These are phyloP conservation scores for Ammodramus savannarum DNA, from an alignment of 2,113 vertebrate species.

Conservation along the genomic window DNA sequence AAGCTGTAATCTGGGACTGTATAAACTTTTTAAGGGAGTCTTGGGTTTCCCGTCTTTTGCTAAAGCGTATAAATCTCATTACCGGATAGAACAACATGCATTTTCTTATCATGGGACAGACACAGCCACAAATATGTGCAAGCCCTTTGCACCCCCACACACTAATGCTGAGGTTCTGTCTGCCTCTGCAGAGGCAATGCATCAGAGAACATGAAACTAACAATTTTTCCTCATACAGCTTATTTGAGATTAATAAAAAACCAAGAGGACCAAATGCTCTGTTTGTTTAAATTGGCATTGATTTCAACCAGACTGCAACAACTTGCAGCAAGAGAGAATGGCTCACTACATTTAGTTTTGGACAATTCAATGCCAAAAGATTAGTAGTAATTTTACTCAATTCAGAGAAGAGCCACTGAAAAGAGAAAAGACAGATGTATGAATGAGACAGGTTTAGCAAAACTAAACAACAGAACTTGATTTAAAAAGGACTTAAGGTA, in stretches of 20 bases:
- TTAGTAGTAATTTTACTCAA: background rate
- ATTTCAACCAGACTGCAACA: background rate
- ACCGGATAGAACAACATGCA: background rate
- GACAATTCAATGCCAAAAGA: background rate
- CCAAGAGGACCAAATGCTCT: background rate
- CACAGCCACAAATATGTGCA: background rate
- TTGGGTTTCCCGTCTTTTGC: background rate
- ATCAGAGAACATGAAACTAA: background rate
- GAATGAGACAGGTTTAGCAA: background rate
- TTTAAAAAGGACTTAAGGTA: background rate
- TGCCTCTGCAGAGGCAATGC: background rate
- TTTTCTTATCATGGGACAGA: background rate
- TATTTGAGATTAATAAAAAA: background rate
- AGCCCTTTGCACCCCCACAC: background rate
- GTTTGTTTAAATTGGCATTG: background rate
- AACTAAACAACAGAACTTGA: background rate
- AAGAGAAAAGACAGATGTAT: background rate
- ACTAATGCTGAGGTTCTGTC: background rate
- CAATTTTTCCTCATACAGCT: background rate
- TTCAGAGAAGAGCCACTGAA: background rate
- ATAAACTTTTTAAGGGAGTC: background rate
- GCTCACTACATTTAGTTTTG: background rate
- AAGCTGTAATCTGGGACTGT: background rate
- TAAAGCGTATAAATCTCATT: background rate
- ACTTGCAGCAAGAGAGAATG: background rate